A percentile compares a stretch with the other conserved stretches of the same genome.
Conservation (phyloP, 2,797 vertebrate species). For the Neopelma chrysocephalum region DNA sequence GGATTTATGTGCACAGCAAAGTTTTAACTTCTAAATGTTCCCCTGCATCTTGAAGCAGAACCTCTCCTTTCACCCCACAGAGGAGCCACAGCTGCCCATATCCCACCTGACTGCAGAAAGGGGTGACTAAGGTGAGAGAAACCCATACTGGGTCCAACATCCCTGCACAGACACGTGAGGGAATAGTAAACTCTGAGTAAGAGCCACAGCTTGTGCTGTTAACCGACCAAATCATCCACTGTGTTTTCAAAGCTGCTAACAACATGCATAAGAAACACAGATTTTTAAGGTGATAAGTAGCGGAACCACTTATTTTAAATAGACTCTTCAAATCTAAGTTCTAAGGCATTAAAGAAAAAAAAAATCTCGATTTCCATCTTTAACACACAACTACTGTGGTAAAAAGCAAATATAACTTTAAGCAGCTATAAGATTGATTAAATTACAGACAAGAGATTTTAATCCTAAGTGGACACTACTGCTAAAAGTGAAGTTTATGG, state of each 20-base stretch:
- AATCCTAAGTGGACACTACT: background rate
- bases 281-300: background rate
- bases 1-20: fast-evolving
- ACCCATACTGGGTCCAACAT: background rate
- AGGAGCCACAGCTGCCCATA: background rate
- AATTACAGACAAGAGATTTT: background rate
- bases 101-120: background rate
- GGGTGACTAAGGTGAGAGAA: background rate
- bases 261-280: background rate
- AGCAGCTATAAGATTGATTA: background rate
- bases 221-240: background rate
- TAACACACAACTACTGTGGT: background rate
- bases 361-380: background rate
- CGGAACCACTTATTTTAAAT: background rate
- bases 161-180: background rate
- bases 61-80: background rate
- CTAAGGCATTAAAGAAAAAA: background rate
- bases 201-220: background rate
- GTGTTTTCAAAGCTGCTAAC: background rate
- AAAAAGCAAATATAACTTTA: background rate
- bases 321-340: background rate
- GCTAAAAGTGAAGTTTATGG: background rate
- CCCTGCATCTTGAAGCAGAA: background rate
- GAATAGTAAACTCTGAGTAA: background rate
- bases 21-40: background rate